Base-by-base conservation (phyloP, 2,113 vertebrate genomes). In the Tachysurus vachellii region DNA sequence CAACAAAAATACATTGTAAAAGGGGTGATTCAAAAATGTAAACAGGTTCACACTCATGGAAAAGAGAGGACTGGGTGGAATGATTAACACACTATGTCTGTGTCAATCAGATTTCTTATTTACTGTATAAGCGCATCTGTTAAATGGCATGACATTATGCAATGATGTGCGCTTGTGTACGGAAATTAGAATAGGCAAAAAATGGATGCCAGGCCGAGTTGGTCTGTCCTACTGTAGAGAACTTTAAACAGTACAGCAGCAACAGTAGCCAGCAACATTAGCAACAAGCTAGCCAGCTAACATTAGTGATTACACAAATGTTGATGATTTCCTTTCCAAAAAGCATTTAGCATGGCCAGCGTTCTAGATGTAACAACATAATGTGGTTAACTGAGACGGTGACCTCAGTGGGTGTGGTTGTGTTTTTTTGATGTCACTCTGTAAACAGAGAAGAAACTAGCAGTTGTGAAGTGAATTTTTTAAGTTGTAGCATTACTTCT, bases 11-110 rank as follows among this genome's bases (percentile, higher is more conserved):
- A 66, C 75, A 26, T 86, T 92, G 90, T 79, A 91, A 90, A 88
- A 91, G 92, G 66, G 70, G 89, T 54, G 88, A 84, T 93, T 93
- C 87, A 90, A 92, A 92, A 90, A 92, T 91, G 91, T 90, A 92
- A 90, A 92, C 26, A 59, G 87, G 59, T 75, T 86, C 86, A 87
- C 92, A 79, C 85, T 86, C 81, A 85, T 88, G 86, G 89, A 89
- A 81, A 80, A 56, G 61, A 82, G 59, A 76, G 81, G 87, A 89
- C 88, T 79, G 90, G 44, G 85, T 17, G 21, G 73, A 89, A 93
- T 93, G 85, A 93, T 91, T 89, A 76, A 94, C 87, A 79, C 44
- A 54, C 42, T 50, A 11, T 70, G 56, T 84, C 84, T 56, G 19
- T 83, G n/a, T 81, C 79, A 80, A 86, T 83, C 66, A 73, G 57